These are phyloP conservation scores for Chelmon rostratus DNA, from an alignment of 2,797 vertebrate species.

Conservation along the genomic window DNA sequence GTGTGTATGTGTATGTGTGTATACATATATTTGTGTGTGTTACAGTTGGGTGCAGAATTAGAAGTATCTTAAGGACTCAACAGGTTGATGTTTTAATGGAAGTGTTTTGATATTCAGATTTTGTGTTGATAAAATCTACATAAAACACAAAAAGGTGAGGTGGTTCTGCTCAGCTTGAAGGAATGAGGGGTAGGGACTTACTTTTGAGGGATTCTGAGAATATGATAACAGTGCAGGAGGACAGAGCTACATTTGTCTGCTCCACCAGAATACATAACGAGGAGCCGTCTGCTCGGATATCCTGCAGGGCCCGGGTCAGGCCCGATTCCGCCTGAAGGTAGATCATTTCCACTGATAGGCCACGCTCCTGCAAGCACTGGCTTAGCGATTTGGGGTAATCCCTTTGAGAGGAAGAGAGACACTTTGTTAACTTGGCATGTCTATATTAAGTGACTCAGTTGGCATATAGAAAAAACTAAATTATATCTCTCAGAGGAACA, in stretches of 20 bases:
- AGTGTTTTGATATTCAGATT: background rate
- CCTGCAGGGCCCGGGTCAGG: conserved; percentile 86
- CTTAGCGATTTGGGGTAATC: conserved; percentile 88
- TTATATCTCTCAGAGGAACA: conserved; percentile 35
- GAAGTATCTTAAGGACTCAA: background rate
- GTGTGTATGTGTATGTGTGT: no score
- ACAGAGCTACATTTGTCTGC: conserved; percentile 86
- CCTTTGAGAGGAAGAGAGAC: conserved; percentile 88
- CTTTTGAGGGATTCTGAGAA: conserved; percentile 91
- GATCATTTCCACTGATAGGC: conserved; percentile 89
- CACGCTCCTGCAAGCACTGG: conserved; percentile 87
- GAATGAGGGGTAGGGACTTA: conserved; percentile 82
- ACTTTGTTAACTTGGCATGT: conserved; percentile 80
- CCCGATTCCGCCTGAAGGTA: conserved; percentile 84
- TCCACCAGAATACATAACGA: conserved; percentile 90
- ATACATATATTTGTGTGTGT: no score
- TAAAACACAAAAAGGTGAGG: background rate
- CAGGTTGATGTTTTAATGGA: conserved; percentile 17
- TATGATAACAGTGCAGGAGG: conserved; percentile 88
- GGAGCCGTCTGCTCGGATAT: conserved; percentile 87
- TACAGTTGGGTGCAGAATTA: background rate
- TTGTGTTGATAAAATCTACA: background rate
- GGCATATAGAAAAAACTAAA: conserved; percentile 46
- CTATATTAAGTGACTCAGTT: conserved; percentile 50
- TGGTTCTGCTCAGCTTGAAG: conserved; percentile 49